Conservation (phyloP, 2,888 invertebrate genomes). For the Watsonalla cultraria region DNA sequence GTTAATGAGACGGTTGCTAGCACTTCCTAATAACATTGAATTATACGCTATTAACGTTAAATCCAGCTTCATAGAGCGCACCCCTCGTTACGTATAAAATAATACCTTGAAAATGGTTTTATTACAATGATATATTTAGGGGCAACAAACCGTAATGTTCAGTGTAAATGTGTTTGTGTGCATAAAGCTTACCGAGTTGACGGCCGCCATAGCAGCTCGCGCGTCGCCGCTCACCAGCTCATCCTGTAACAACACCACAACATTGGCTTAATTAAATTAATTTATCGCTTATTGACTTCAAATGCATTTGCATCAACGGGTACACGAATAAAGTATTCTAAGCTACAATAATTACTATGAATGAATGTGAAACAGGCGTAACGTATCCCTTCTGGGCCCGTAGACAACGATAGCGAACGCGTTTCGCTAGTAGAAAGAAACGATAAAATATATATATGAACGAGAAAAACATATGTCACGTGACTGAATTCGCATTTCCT, state of each 20-base stretch:
- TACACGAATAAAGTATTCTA: too few relatives aligned
- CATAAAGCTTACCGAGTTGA: slow-evolving; percentile 79
- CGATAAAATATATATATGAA: too few relatives aligned
- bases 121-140: slow-evolving; percentile 16
- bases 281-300: slow-evolving; percentile 9
- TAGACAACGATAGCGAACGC: too few relatives aligned
- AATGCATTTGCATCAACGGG: neutral
- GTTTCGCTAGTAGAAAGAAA: too few relatives aligned
- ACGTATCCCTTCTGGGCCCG: too few relatives aligned
- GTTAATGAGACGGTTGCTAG: slow-evolving; percentile 41
- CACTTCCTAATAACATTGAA: slow-evolving; percentile 35
- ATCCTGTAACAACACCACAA: slow-evolving; percentile 63
- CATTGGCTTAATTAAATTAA: slow-evolving; percentile 19
- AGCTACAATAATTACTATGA: too few relatives aligned
- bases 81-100: slow-evolving; percentile 19
- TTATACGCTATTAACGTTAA: slow-evolving; percentile 39
- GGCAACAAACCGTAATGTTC: slow-evolving; percentile 10
- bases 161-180: neutral
- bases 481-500: too few relatives aligned
- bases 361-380: slow-evolving; percentile 22
- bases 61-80: slow-evolving; percentile 24
- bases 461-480: too few relatives aligned
- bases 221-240: slow-evolving; percentile 49
- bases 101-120: slow-evolving; percentile 16
- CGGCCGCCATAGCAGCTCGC: slow-evolving; percentile 80